phyloP scores from a whole-genome alignment of 2,888 invertebrate species.

The Ornithoptera alexandrae region DNA sequence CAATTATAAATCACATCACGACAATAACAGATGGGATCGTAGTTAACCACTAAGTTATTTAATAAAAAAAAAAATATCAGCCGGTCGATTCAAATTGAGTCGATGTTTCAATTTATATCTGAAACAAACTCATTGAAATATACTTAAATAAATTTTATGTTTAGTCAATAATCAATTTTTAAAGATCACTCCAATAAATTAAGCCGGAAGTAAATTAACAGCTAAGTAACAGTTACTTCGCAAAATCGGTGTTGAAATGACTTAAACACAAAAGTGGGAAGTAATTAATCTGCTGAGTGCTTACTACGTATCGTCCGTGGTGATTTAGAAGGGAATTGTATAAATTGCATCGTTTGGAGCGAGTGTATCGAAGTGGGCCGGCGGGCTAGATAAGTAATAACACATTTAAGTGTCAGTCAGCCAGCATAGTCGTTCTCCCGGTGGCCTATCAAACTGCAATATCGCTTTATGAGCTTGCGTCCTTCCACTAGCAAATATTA shows the following conservation, averaged over 20 bases:
- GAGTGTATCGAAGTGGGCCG: constrained; percentile 35
- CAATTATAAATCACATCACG: too few relatives aligned
- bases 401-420: constrained; percentile 54
- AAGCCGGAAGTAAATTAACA: background rate
- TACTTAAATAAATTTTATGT: background rate
- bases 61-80: too few relatives aligned
- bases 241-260: background rate
- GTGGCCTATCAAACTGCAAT: constrained; percentile 62
- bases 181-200: background rate
- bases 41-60: too few relatives aligned
- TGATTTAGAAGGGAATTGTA: constrained; percentile 44
- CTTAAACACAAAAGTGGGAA: background rate
- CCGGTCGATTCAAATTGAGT: too few relatives aligned
- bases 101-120: too few relatives aligned
- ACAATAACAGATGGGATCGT: too few relatives aligned
- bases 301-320: constrained; percentile 30
- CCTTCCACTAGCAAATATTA: constrained; percentile 46
- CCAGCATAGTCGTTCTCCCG: constrained; percentile 44
- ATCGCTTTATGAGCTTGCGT: constrained; percentile 57
- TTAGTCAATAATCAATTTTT: background rate
- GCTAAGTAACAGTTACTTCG: background rate
- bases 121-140: too few relatives aligned
- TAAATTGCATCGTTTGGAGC: constrained; percentile 42
- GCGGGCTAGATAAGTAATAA: constrained; percentile 53
- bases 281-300: constrained; percentile 14